Evolutionary conservation across 2,797 vertebrate species (phyloP), one percentile per base, ranked within the genome.

Genomic region (Choloepus didactylus): DNA sequence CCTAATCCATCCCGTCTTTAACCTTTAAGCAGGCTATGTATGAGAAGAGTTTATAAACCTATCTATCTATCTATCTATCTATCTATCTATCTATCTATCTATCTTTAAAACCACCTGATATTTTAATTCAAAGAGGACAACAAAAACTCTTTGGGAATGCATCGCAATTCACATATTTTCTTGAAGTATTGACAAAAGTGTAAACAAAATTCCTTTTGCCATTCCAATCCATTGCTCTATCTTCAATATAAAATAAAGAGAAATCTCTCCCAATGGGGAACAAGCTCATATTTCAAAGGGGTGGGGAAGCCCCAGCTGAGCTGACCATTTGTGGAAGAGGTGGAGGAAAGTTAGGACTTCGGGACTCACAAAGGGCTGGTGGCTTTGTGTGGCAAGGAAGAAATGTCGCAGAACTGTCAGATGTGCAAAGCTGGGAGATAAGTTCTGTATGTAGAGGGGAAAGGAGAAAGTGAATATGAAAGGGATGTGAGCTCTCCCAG

Each of bases 121-220:
- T 62, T 64, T 91, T 95, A 62, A 93, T 87, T n/a, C 70, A 93
- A 82, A 79, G 16, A 72, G 2, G 54, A 15, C 29, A 73, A 46
- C 27, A 62, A 69, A 69, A 41, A 18, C 35, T 86, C 75, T 87
- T 76, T 76, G 77, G 59, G 10, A 66, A 44, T 60, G 27, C 38
- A 84, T 46, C 59, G n/a, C 66, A 60, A 7, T 87, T 93, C 66
- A 93, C 14, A 75, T 14, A 56, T 19, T 1, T 64, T 25, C 87
- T 64, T 35, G 29, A 80, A 90, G 29, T 76, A 51, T 94, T 80
- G n/a, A 93, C 60, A 88, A 91, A 85, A 46, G 5, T 51, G 59
- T 60, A 72, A 75, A 77, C 49, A 76, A 96, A 87, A 79, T 29
- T 29, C 10, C 35, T 73, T 77, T 8, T 10, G 35, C 49, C 35